phyloP scores from a whole-genome alignment of 2,888 invertebrate genomes.

The Cybosia mesomella region DNA sequence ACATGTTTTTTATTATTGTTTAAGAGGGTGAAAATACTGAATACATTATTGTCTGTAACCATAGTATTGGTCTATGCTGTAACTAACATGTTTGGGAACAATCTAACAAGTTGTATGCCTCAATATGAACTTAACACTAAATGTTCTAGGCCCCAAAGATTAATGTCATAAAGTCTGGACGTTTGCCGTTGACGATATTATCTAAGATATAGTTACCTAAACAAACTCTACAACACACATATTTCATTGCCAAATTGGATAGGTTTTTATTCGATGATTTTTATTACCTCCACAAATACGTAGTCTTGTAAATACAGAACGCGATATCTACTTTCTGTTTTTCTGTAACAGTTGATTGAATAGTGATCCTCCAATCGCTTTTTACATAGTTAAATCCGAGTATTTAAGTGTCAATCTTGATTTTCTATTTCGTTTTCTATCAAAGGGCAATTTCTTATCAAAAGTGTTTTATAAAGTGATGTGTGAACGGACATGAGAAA shows the following conservation, averaged over 20 bases:
- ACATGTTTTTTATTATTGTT: no score
- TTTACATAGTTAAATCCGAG: not conserved
- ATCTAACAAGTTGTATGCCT: no score
- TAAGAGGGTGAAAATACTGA: no score
- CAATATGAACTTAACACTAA: no score
- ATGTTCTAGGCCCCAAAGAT: no score
- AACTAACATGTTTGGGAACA: not conserved
- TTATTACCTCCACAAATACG: slow-evolving; percentile 31
- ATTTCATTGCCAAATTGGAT: slow-evolving; percentile 36
- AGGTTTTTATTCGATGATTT: slow-evolving; percentile 44
- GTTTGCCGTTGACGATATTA: not conserved
- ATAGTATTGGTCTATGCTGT: no score
- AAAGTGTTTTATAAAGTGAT: slow-evolving; percentile 48
- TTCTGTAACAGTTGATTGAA: slow-evolving; percentile 16
- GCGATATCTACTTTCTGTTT: slow-evolving; percentile 12
- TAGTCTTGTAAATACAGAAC: not conserved
- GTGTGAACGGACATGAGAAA: slow-evolving; percentile 74
- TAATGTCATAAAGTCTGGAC: not conserved
- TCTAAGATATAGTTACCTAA: slow-evolving; percentile 1
- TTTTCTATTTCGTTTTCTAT: not conserved
- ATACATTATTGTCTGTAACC: no score
- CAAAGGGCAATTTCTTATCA: not conserved
- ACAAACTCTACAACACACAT: slow-evolving; percentile 30
- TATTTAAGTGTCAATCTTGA: not conserved
- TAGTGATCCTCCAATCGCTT: slow-evolving; percentile 40